phyloP scores from a whole-genome alignment of 2,113 vertebrate genomes.

The Morphnarchus princeps region DNA sequence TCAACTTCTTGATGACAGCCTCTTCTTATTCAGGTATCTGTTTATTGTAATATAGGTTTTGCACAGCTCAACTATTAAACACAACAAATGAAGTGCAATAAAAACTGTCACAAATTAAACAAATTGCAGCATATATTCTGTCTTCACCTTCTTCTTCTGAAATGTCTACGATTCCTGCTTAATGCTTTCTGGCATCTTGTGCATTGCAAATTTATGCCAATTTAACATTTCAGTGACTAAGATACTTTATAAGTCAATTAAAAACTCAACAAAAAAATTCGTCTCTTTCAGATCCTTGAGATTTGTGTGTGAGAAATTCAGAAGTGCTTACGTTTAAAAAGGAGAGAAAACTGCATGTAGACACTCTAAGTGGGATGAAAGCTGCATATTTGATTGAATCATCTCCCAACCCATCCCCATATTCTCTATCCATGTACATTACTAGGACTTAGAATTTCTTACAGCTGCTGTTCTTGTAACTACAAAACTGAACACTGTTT shows the following conservation, averaged over 20 bases:
- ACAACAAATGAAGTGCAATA: not conserved
- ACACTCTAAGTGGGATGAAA: not conserved
- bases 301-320: not conserved
- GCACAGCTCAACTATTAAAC: not conserved
- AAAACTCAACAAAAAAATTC: not conserved
- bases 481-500: not conserved
- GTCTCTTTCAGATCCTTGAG: not conserved
- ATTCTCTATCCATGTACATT: not conserved
- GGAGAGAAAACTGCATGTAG: not conserved
- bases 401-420: not conserved
- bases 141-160: not conserved
- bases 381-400: not conserved
- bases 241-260: not conserved
- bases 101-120: not conserved
- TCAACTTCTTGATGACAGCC: not conserved
- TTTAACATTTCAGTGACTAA: constrained; percentile 18
- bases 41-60: not conserved
- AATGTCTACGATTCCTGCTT: not conserved
- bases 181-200: constrained; percentile 12
- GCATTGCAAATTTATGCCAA: not conserved
- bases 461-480: not conserved
- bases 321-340: not conserved
- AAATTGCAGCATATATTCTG: not conserved
- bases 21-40: not conserved
- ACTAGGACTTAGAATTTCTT: not conserved